Percentiles rank a stretch among this genome's conserved stretches.
These are phyloP conservation scores for Pimpla rufipes DNA, from an alignment of 2,888 invertebrate genomes.

Conservation along the genomic window DNA sequence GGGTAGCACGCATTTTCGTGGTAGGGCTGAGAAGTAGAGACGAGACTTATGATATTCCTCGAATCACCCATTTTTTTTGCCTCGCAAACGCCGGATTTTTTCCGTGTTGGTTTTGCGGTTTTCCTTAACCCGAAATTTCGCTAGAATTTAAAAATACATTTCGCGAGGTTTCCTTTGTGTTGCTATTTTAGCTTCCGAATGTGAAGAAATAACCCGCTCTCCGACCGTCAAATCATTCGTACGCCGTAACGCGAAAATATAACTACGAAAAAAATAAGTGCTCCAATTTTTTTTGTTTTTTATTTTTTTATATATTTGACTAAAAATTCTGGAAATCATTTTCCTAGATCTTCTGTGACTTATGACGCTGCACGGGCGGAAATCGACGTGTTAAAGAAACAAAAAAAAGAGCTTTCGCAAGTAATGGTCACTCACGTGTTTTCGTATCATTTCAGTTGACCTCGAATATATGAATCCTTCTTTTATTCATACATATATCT, in stretches of 20 bases:
- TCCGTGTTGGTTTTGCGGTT: neutral
- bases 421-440: constrained; percentile 13
- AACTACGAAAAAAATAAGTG: constrained; percentile 8
- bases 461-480: constrained; percentile 71
- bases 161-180: neutral
- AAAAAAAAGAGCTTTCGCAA: constrained; percentile 20
- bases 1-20: too few relatives aligned
- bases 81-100: too few relatives aligned
- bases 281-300: too few relatives aligned
- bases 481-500: constrained; percentile 72
- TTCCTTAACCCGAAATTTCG: neutral
- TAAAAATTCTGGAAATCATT: neutral
- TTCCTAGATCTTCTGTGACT: neutral
- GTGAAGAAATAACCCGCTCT: neutral
- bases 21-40: too few relatives aligned
- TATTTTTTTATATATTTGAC: too few relatives aligned
- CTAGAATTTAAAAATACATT: neutral
- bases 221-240: neutral
- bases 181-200: neutral
- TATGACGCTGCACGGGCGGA: neutral
- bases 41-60: too few relatives aligned
- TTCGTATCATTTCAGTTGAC: constrained; percentile 43
- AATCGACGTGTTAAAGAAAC: neutral
- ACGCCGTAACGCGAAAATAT: neutral
- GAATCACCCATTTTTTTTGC: too few relatives aligned